Evolutionary conservation across 2,113 vertebrate genomes (phyloP).

Genomic region (Hippolais icterina): DNA sequence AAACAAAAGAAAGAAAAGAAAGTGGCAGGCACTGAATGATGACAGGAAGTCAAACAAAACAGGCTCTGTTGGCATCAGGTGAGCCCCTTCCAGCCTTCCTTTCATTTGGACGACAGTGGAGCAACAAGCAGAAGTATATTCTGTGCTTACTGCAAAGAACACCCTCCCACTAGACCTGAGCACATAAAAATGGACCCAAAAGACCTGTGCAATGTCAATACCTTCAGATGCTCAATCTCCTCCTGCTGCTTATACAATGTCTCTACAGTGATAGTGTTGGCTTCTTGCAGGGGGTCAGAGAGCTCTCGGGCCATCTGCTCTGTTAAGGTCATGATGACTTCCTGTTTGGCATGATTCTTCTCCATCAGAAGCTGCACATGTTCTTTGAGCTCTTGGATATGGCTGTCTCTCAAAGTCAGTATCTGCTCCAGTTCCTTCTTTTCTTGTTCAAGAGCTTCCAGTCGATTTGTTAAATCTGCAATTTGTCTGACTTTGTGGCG

Average conservation of each 20-base stretch:
- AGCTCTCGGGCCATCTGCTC: slow-evolving; percentile 77
- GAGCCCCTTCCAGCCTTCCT: neutral
- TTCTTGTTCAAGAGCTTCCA: slow-evolving; percentile 75
- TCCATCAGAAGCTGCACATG: slow-evolving; percentile 80
- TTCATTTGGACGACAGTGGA: neutral
- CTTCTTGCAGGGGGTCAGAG: neutral
- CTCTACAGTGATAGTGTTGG: slow-evolving; percentile 19
- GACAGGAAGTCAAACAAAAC: neutral
- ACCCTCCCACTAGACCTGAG: neutral
- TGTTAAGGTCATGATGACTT: slow-evolving; percentile 87
- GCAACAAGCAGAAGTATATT: neutral
- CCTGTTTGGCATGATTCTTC: slow-evolving; percentile 87
- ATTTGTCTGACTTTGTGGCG: slow-evolving; percentile 87
- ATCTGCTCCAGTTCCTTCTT: slow-evolving; percentile 68
- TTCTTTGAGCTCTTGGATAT: slow-evolving; percentile 79
- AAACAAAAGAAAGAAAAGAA: neutral
- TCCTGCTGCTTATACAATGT: slow-evolving; percentile 76
- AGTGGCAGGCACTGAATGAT: neutral
- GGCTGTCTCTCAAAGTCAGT: slow-evolving; percentile 70
- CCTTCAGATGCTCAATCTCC: slow-evolving; percentile 85
- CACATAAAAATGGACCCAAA: neutral
- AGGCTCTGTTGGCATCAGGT: neutral
- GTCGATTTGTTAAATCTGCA: slow-evolving; percentile 66
- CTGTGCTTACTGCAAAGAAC: neutral
- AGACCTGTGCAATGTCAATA: neutral